A percentile compares a stretch with the other conserved stretches of the same genome.
These are phyloP conservation scores for Orientallactaga bullata DNA, from an alignment of 2,113 vertebrate species.

Conservation along the genomic window DNA sequence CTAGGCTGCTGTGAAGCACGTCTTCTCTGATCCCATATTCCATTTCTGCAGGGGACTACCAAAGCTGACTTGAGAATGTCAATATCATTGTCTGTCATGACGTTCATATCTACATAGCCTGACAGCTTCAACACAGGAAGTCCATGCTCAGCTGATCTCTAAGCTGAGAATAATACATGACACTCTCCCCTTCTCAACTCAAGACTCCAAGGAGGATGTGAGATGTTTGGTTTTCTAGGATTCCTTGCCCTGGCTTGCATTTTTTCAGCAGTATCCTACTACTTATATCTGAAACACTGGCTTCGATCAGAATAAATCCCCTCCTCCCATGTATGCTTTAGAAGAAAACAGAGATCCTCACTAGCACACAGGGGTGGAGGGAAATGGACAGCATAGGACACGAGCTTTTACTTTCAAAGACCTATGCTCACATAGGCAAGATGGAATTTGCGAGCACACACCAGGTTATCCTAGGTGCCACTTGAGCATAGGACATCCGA, in stretches of 20 bases:
- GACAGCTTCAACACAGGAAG: neutral
- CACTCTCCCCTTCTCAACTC: neutral
- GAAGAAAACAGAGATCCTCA: neutral
- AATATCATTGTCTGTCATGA: neutral
- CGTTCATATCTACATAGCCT: neutral
- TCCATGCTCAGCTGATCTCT: constrained; percentile 33
- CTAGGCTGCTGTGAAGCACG: neutral
- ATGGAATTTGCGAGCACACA: constrained; percentile 44
- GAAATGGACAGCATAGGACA: neutral
- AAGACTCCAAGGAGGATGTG: neutral
- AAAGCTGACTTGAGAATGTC: neutral
- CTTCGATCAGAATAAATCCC: neutral
- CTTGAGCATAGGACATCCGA: constrained; percentile 30
- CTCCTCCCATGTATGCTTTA: neutral
- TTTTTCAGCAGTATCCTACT: neutral
- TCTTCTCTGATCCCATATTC: neutral
- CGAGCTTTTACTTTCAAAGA: constrained; percentile 51
- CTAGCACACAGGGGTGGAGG: neutral
- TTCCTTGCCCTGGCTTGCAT: neutral
- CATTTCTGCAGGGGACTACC: neutral
- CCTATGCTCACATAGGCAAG: constrained; percentile 56
- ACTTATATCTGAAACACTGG: neutral
- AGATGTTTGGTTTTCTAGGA: neutral
- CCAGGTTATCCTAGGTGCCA: constrained; percentile 3
- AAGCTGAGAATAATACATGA: constrained; percentile 21